Evolutionary conservation across 2,888 invertebrate species (phyloP), one percentile per base, ranked within the genome.

Genomic region (Nomada goodeniana): DNA sequence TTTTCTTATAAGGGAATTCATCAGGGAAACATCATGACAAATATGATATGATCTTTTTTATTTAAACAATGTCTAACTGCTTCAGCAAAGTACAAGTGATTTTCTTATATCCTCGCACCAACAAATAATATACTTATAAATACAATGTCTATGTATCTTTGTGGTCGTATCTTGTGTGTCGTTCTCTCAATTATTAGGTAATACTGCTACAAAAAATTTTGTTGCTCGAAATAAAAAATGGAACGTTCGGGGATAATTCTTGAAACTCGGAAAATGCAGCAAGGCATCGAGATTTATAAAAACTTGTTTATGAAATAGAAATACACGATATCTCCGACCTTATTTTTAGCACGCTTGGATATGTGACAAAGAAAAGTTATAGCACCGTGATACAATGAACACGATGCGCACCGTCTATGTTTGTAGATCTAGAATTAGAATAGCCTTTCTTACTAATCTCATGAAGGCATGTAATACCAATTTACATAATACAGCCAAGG

Each of bases 51-150:
- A 90, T 88, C 89, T 88, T 60, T 90, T 91, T 91, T 92, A 91
- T 92, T 91, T 86, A 90, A 91, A 91, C 91, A 91, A 89, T 90
- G 84, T 89, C 87, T 91, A 89, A 84, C 84, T 87, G 86, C 85
- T 80, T 89, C 87, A 85, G 88, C 83, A 90, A 89, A 92, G 88
- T 92, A 91, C 91, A 91, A 89, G 88, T 84, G 76, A 82, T 89
- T 84, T 85, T 80, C 82, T 80, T 84, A 88, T 88, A 85, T 91
- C 86, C 88, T 91, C 90, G 89, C 90, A 91, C 89, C 89, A 91
- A 91, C 89, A 90, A 90, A 85, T 84, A 77, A 70, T 72, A 81
- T 81, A 86, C 82, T 74, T 84, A 52, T 76, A 90, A 90, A 89
- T 90, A 90, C 85, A 89, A 86, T 87, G 84, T 86, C 86, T 85